Evolutionary conservation across 2,888 invertebrate genomes (phyloP).

Genomic region (Pristionchus arcanus): DNA sequence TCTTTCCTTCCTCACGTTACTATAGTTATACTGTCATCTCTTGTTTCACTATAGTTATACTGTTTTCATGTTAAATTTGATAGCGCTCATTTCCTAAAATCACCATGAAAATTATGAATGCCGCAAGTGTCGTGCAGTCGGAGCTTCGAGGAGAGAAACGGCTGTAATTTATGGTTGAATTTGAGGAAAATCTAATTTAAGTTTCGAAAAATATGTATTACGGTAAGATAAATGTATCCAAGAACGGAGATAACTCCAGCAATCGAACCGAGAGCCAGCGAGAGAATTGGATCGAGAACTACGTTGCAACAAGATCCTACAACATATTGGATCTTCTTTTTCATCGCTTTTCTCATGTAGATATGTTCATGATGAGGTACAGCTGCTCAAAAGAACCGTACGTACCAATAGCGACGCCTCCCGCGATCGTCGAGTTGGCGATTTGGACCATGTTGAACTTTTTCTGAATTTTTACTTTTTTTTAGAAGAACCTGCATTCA

Average conservation of each 20-base stretch:
- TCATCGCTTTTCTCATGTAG: background rate
- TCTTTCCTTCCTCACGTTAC: no score
- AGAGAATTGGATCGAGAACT: slow-evolving; percentile 79
- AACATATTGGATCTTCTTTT: no score
- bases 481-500: no score
- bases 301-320: no score
- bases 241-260: slow-evolving; percentile 78
- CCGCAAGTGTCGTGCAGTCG: slow-evolving; percentile 81
- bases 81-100: no score
- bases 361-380: no score
- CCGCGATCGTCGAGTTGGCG: slow-evolving; percentile 81
- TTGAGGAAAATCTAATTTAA: slow-evolving; percentile 45
- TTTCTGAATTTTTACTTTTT: slow-evolving; percentile 57
- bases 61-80: no score
- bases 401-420: slow-evolving; percentile 68
- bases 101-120: slow-evolving; percentile 74
- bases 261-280: slow-evolving; percentile 76
- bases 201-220: no score
- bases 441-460: slow-evolving; percentile 80
- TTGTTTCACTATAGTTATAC: no score
- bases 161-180: slow-evolving; percentile 81
- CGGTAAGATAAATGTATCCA: slow-evolving; percentile 74
- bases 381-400: no score
- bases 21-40: no score
- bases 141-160: slow-evolving; percentile 86